A percentile compares a stretch with the other conserved stretches of the same genome.
phyloP scores from a whole-genome alignment of 2,113 vertebrate genomes.

The Caranx ignobilis region DNA sequence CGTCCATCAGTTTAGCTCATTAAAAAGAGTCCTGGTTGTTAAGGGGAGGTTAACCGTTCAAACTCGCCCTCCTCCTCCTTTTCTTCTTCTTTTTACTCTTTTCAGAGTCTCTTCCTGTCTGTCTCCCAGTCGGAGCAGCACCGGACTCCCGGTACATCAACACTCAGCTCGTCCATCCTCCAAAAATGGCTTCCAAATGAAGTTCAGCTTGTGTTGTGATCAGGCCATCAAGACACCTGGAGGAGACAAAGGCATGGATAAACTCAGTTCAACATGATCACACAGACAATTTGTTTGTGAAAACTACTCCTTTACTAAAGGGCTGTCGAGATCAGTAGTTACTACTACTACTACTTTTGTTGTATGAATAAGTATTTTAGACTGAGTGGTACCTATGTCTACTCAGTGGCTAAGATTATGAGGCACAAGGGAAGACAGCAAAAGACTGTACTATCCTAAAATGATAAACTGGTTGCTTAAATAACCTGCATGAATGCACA shows the following conservation, averaged over 20 bases:
- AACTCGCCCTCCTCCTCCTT: background rate
- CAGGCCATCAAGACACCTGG: constrained; percentile 85
- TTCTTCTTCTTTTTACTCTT: constrained; percentile 1
- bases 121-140: constrained; percentile 52
- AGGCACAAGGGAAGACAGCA: too few species aligned
- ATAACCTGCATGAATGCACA: too few species aligned
- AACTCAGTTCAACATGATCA: background rate
- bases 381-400: too few species aligned
- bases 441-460: too few species aligned
- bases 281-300: too few species aligned
- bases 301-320: too few species aligned
- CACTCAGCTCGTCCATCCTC: constrained; percentile 65
- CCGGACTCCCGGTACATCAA: constrained; percentile 51
- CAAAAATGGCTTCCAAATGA: constrained; percentile 74
- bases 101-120: constrained; percentile 50
- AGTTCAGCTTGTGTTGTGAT: constrained; percentile 83
- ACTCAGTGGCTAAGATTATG: too few species aligned
- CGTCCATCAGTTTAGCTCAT: constrained; percentile 9
- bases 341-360: too few species aligned
- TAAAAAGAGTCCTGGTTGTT: constrained; percentile 32
- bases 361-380: too few species aligned
- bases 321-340: too few species aligned
- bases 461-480: too few species aligned
- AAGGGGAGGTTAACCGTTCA: constrained; percentile 2
- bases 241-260: background rate